A percentile compares a stretch with the other conserved stretches of the same genome.
Conservation (phyloP, 2,113 vertebrate species). For the Malaclemys terrapin region DNA sequence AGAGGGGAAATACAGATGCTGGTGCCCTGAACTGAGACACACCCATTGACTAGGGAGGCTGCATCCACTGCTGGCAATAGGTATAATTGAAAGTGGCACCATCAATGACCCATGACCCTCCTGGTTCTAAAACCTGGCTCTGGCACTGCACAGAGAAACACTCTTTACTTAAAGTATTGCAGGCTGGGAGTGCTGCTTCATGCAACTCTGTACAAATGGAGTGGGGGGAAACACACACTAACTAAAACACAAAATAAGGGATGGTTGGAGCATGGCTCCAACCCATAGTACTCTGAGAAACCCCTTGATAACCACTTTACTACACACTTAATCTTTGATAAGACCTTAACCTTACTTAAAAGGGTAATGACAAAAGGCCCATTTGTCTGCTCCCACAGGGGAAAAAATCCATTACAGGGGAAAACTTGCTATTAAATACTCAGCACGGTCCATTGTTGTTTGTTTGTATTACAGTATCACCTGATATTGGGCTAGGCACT, state of each 20-base stretch:
- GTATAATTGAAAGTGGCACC: not conserved
- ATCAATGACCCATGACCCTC: not conserved
- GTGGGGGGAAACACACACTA: not conserved
- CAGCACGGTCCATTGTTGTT: constrained; percentile 35
- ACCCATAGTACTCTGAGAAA: not conserved
- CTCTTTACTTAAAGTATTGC: not conserved
- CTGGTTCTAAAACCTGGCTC: not conserved
- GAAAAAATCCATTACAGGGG: constrained; percentile 44
- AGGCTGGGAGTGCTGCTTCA: not conserved
- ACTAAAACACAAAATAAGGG: not conserved
- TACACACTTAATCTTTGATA: not conserved
- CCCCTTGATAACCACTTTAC: not conserved
- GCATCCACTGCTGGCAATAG: not conserved
- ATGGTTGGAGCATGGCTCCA: not conserved
- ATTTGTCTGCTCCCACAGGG: constrained; percentile 58
- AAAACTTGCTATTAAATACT: constrained; percentile 57
- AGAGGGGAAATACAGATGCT: not conserved
- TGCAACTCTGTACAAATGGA: not conserved
- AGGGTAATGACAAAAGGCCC: constrained; percentile 64
- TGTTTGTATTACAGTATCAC: constrained; percentile 64
- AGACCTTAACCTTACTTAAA: constrained; percentile 66
- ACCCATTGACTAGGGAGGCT: not conserved
- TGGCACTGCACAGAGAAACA: not conserved
- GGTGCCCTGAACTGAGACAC: not conserved
- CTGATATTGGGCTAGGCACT: constrained; percentile 58